Conservation (phyloP, 2,113 vertebrate genomes). For the Charina bottae region DNA sequence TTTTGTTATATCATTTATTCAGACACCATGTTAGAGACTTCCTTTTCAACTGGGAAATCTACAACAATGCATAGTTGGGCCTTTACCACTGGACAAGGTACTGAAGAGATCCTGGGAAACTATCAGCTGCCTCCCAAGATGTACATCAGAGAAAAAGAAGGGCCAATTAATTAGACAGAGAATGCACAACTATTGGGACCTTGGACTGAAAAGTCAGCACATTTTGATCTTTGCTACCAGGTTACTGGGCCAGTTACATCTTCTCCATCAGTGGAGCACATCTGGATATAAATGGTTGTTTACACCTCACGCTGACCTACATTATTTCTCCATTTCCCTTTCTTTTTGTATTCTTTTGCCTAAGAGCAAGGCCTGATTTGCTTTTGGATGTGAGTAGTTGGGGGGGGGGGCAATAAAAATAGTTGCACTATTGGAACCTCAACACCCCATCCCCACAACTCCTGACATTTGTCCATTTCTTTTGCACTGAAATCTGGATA, state of each 20-base stretch:
- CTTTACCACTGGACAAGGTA: not conserved
- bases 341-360: not conserved
- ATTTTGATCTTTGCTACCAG: not conserved
- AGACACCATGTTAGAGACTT: not conserved
- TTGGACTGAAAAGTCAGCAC: not conserved
- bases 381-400: not conserved
- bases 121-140: not conserved
- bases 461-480: not conserved
- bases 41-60: not conserved
- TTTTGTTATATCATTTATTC: not conserved
- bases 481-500: not conserved
- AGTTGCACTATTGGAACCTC: not conserved
- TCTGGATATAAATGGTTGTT: not conserved
- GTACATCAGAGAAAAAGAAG: not conserved
- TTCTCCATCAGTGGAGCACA: not conserved
- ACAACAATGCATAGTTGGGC: not conserved
- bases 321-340: not conserved
- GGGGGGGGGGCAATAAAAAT: not conserved
- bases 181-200: not conserved
- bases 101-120: not conserved
- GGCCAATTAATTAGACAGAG: not conserved
- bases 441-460: not conserved
- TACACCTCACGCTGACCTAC: not conserved
- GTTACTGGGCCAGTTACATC: not conserved
- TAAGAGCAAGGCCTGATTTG: not conserved